Percentiles rank a stretch among this genome's conserved stretches.
Conservation (phyloP, 2,888 invertebrate genomes). For the Mesorhabditis spiculigera region DNA sequence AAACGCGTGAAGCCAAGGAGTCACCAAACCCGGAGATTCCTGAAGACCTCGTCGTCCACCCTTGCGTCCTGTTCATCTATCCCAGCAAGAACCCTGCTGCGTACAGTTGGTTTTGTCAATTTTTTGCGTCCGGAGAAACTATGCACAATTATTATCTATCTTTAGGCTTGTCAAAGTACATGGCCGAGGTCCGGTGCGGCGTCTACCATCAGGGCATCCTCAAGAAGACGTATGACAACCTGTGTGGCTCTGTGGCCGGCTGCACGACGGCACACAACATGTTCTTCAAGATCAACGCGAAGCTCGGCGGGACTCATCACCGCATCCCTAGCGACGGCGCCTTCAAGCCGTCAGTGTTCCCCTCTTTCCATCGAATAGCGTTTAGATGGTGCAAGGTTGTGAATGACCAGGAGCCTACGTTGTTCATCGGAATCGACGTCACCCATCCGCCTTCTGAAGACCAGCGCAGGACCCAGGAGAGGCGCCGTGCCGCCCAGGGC, state of each 20-base stretch:
- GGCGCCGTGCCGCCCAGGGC: too few relatives aligned
- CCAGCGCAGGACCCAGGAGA: slow-evolving; percentile 35
- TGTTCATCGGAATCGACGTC: neutral
- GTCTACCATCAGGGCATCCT: slow-evolving; percentile 15
- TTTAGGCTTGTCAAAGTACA: too few relatives aligned
- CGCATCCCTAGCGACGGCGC: slow-evolving; percentile 1
- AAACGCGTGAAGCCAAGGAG: too few relatives aligned
- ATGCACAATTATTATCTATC: too few relatives aligned
- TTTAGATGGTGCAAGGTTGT: slow-evolving; percentile 7
- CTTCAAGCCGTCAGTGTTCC: slow-evolving; percentile 1
- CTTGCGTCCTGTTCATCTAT: too few relatives aligned
- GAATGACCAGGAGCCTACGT: neutral
- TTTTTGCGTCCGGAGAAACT: too few relatives aligned
- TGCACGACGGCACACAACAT: slow-evolving; percentile 15
- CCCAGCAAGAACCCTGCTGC: too few relatives aligned
- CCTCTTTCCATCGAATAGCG: neutral
- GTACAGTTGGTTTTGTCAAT: too few relatives aligned
- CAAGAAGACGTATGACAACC: neutral
- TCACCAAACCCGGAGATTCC: too few relatives aligned
- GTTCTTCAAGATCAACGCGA: slow-evolving; percentile 20
- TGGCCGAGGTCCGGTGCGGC: neutral
- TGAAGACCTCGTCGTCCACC: too few relatives aligned
- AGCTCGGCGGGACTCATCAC: slow-evolving; percentile 20
- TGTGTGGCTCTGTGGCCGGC: neutral
- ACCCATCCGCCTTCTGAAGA: slow-evolving; percentile 48